Evolutionary conservation across 2,888 invertebrate species (phyloP).

Genomic region (Laspeyria flexula): DNA sequence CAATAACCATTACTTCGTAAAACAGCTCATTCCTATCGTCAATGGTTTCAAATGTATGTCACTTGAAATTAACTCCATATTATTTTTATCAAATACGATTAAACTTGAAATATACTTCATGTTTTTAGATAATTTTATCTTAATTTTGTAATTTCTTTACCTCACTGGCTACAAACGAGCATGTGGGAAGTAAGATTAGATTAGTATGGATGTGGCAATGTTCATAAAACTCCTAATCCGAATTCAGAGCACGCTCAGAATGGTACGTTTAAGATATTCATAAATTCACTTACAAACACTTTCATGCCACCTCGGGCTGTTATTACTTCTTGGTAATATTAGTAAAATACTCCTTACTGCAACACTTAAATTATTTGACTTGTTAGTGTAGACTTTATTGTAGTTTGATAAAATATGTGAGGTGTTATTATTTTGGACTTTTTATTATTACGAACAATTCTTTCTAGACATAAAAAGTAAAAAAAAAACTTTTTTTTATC

Average conservation of each 20-base stretch:
- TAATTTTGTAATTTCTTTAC: constrained; percentile 10
- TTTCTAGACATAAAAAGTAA: too few species aligned
- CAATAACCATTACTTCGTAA: too few species aligned
- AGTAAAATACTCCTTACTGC: constrained; percentile 2
- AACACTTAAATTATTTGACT: neutral
- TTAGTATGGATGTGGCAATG: constrained; percentile 27
- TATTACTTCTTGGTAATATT: constrained; percentile 27
- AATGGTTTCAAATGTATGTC: too few species aligned
- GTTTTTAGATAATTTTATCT: too few species aligned
- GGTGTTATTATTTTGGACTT: too few species aligned
- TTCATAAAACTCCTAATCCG: constrained; percentile 38
- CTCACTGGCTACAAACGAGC: constrained; percentile 16
- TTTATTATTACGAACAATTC: too few species aligned
- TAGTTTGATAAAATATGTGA: too few species aligned
- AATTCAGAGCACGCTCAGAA: constrained; percentile 46
- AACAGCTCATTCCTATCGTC: too few species aligned
- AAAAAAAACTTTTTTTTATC: too few species aligned
- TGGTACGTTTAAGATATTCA: constrained; percentile 24
- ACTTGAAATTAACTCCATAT: too few species aligned
- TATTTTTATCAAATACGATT: too few species aligned
- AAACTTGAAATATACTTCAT: too few species aligned
- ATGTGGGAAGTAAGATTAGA: constrained; percentile 39
- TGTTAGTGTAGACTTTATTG: neutral
- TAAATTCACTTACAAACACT: constrained; percentile 24
- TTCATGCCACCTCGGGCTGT: constrained; percentile 19